Conservation (phyloP, 2,113 vertebrate species). For the Semnornis frantzii region DNA sequence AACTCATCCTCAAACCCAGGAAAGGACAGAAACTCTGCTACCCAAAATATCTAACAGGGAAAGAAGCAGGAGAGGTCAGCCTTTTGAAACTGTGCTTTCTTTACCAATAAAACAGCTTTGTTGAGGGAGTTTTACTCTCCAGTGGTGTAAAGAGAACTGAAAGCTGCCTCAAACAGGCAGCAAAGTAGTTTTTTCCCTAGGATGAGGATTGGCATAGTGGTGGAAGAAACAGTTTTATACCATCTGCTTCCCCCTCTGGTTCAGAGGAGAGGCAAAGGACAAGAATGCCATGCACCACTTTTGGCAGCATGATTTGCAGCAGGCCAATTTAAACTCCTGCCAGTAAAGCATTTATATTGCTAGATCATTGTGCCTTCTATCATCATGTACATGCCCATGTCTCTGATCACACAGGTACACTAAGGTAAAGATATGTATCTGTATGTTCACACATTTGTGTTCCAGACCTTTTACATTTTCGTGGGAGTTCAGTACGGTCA, state of each 20-base stretch:
- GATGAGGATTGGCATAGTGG: background rate
- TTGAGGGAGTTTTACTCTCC: background rate
- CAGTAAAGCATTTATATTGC: background rate
- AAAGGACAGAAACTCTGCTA: background rate
- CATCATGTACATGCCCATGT: background rate
- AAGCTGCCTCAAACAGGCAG: background rate
- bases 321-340: background rate
- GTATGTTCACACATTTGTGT: background rate
- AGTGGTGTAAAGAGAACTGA: background rate
- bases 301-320: background rate
- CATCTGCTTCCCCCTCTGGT: slow-evolving; percentile 37
- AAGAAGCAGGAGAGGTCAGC: background rate
- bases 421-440: background rate
- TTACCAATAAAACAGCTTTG: background rate
- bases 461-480: background rate
- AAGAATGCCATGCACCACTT: background rate
- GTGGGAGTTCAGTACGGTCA: background rate
- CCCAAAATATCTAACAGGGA: background rate
- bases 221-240: slow-evolving; percentile 34
- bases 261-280: slow-evolving; percentile 41
- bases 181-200: background rate
- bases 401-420: fast-evolving
- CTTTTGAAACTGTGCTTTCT: background rate
- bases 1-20: background rate
- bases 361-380: background rate